Evolutionary conservation across 2,113 vertebrate species (phyloP), one percentile per base, ranked within the genome.

Genomic region (Hemibagrus wyckioides): DNA sequence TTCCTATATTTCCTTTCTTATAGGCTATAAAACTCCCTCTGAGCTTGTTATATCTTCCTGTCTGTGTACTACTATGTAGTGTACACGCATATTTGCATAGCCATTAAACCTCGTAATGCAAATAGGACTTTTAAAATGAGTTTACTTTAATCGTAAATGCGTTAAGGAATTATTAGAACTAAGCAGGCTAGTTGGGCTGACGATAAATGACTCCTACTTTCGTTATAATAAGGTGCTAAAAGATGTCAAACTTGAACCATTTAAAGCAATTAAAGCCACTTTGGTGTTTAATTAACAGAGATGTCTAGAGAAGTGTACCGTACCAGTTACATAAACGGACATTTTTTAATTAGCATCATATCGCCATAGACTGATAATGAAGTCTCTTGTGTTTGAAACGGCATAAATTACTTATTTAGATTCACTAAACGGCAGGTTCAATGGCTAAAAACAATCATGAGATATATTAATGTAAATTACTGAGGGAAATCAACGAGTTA

Each of bases 1-100:
- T 57, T 88, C 82, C 86, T 86, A 63, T 39, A 80, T 88, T 86
- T 84, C 25, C 76, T 77, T 69, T 84, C 75, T 86, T 84, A 86
- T 86, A 61, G 65, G 56, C 81, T 28, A 81, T 67, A 63, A 57
- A 73, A 9, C 77, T 17, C 77, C 8, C 44, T n/a, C 30, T 11
- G 77, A 80, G 30, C 77, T 80, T 80, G 28, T 80, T 80, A 80
- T 80, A 56, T 80, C 52, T 80, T 80, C 77, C 30, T 56, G 30
- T 56, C 30, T 80, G 77, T 80, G 52, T 33, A 54, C 56, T 57
- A 44, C 80, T 65, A 6, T 56, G n/a, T 33, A 65, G 4, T 21
- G 28, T 69, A 25, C 23, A 41, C 6, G 30, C 9, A 14, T 14
- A 61, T 76, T 61, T 77, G 14, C 80, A 61, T 61, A 63, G 5